Conservation (phyloP, 2,113 vertebrate genomes). For the Gnathonemus echidnorhynchus region DNA sequence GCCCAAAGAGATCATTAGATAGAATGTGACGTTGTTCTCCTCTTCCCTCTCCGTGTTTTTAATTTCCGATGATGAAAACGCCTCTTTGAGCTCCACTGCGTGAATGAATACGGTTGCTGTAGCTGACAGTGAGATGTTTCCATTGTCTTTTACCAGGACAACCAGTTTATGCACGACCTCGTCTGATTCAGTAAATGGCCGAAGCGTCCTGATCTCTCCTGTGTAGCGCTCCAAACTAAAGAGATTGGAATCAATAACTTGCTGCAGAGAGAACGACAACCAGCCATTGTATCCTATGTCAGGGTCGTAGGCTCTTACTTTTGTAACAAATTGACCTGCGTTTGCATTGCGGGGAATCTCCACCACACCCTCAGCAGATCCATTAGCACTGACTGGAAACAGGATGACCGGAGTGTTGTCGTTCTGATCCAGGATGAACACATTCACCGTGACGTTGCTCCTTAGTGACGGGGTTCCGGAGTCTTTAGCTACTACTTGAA, state of each 20-base stretch:
- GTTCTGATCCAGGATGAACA: not conserved
- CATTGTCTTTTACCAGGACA: not conserved
- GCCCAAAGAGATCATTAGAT: not conserved
- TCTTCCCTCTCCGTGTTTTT: slow-evolving; percentile 28
- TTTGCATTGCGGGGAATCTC: no score
- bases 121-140: not conserved
- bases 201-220: not conserved
- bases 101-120: not conserved
- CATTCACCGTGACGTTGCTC: not conserved
- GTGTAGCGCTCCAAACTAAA: not conserved
- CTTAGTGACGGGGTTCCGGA: not conserved
- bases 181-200: not conserved
- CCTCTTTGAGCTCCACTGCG: not conserved
- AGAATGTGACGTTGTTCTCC: not conserved
- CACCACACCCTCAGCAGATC: rapidly evolving
- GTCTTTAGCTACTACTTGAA: not conserved
- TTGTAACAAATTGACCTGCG: no score
- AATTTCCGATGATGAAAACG: not conserved
- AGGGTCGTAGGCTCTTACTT: no score
- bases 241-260: not conserved
- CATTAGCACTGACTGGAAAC: no score
- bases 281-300: no score
- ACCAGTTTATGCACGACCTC: not conserved
- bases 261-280: no score
- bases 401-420: not conserved